Percentiles rank a stretch among this genome's conserved stretches.
Evolutionary conservation across 2,113 vertebrate genomes (phyloP).

Genomic region (Aleadryas rufinucha): DNA sequence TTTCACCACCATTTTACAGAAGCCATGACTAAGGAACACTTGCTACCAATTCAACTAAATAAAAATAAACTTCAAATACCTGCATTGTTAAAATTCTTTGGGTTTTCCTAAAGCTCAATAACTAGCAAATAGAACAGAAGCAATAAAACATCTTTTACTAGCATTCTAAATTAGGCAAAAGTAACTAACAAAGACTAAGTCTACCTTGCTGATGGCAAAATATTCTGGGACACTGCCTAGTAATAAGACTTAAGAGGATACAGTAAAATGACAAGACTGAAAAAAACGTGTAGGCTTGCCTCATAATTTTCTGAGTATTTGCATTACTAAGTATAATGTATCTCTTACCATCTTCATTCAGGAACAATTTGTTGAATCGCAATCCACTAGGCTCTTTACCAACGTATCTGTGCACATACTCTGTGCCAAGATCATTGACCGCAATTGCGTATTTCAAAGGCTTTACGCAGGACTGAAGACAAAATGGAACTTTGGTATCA

Average conservation of each 20-base stretch:
- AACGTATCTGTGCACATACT: constrained; percentile 96
- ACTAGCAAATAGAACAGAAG: neutral
- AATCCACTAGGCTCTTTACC: constrained; percentile 97
- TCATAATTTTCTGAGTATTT: neutral
- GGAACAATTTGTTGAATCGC: constrained; percentile 97
- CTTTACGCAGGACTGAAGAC: constrained; percentile 96
- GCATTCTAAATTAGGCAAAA: neutral
- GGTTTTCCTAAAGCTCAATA: neutral
- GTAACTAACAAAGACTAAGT: neutral
- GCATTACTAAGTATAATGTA: neutral
- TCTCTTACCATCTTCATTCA: constrained; percentile 94
- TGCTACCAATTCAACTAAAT: neutral
- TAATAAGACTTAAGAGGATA: neutral
- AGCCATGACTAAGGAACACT: neutral
- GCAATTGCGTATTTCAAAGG: constrained; percentile 95
- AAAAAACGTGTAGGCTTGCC: neutral
- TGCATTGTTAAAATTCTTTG: neutral
- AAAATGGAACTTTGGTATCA: constrained; percentile 98
- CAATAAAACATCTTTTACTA: neutral
- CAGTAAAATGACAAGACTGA: neutral
- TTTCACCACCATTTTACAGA: neutral
- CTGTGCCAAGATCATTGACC: constrained; percentile 94
- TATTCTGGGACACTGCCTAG: neutral
- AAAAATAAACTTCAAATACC: neutral
- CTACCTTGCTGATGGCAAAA: neutral